These are phyloP conservation scores for Sylvicapra grimmia DNA, from an alignment of 2,113 vertebrate species.

Conservation along the genomic window DNA sequence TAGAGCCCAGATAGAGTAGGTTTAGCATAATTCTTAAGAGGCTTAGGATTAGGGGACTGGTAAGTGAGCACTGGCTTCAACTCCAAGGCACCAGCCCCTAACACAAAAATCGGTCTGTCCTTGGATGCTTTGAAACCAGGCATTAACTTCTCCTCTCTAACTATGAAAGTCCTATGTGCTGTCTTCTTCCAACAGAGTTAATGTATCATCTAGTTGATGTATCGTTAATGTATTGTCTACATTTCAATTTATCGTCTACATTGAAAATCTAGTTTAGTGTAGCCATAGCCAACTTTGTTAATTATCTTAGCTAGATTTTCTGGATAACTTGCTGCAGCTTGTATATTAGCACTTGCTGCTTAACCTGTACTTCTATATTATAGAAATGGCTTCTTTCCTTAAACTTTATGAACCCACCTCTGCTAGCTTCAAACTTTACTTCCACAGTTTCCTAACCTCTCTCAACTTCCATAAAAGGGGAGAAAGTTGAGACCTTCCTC, in stretches of 20 bases:
- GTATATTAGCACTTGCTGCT: background rate
- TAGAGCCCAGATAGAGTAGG: background rate
- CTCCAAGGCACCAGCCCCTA: background rate
- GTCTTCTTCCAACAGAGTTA: background rate
- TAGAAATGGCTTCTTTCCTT: background rate
- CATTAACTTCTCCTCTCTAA: background rate
- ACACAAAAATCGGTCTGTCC: background rate
- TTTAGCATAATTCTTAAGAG: background rate
- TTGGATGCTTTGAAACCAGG: background rate
- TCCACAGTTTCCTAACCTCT: background rate
- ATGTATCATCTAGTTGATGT: background rate
- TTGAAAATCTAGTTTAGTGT: background rate
- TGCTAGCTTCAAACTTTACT: background rate
- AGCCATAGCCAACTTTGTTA: background rate
- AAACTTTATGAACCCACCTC: background rate
- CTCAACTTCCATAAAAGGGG: background rate
- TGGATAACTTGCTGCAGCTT: background rate
- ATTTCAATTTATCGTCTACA: background rate
- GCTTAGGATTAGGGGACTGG: background rate
- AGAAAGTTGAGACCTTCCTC: background rate
- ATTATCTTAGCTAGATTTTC: background rate
- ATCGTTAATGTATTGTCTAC: background rate
- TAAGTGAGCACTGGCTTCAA: background rate
- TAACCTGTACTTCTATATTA: background rate
- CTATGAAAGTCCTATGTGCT: background rate